phyloP scores from a whole-genome alignment of 2,113 vertebrate genomes.

The Rhadina sibilatrix region DNA sequence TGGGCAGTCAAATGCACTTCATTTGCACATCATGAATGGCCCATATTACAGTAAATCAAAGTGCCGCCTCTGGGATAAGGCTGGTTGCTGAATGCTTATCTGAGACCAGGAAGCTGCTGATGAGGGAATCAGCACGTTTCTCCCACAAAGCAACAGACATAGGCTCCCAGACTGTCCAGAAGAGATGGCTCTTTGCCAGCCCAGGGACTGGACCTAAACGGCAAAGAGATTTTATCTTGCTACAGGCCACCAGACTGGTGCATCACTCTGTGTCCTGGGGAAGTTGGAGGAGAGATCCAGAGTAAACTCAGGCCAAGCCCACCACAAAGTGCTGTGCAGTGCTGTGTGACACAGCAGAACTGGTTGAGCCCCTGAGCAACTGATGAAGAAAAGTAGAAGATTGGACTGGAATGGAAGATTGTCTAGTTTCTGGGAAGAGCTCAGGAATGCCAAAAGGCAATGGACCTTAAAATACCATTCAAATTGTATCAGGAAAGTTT shows the following conservation, averaged over 20 bases:
- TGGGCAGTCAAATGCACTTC: constrained; percentile 10
- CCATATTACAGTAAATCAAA: constrained; percentile 24
- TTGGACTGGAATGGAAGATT: background rate
- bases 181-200: background rate
- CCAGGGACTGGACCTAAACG: background rate
- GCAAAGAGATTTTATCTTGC: background rate
- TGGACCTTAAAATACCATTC: background rate
- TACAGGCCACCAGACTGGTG: background rate
- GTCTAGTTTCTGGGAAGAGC: background rate
- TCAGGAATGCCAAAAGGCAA: background rate
- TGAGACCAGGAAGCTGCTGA: background rate
- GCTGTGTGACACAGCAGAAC: background rate
- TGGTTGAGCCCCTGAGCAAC: background rate
- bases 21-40: constrained; percentile 50
- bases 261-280: accelerated
- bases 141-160: background rate
- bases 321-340: background rate
- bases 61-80: background rate
- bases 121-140: background rate
- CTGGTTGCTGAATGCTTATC: background rate
- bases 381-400: background rate
- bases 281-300: background rate
- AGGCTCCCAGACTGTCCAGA: background rate
- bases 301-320: background rate
- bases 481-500: background rate